These are phyloP conservation scores for Platyura marginata DNA, from an alignment of 1,140 invertebrate species.

Conservation along the genomic window DNA sequence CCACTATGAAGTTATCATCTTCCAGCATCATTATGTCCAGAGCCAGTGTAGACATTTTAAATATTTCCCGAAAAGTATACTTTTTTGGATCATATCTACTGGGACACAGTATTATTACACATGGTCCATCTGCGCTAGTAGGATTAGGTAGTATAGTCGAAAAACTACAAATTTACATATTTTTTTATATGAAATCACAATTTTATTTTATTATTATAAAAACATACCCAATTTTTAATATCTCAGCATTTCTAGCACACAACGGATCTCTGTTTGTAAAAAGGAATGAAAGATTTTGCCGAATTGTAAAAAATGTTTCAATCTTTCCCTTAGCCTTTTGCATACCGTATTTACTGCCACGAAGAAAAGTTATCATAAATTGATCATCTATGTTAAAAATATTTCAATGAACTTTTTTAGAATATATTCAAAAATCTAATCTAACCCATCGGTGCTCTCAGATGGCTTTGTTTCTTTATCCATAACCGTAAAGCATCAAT, in stretches of 20 bases:
- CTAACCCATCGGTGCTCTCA: neutral
- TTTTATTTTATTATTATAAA: too few species aligned
- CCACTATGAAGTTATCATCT: conserved; percentile 19
- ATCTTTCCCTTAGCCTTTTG: conserved; percentile 8
- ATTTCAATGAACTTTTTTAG: neutral
- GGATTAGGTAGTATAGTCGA: neutral
- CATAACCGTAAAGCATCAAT: conserved; percentile 24
- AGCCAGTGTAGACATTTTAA: conserved; percentile 3
- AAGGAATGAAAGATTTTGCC: conserved; percentile 5
- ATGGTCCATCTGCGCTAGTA: conserved; percentile 9
- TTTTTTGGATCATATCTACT: conserved; percentile 21
- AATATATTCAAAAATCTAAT: neutral
- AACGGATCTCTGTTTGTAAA: conserved; percentile 6
- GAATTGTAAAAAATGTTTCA: conserved; percentile 7
- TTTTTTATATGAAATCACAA: too few species aligned
- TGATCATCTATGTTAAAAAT: too few species aligned
- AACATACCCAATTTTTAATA: conserved; percentile 6
- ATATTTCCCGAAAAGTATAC: neutral
- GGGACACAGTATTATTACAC: conserved; percentile 21
- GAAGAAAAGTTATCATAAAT: conserved; percentile 4
- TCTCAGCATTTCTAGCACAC: neutral
- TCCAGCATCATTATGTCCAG: conserved; percentile 1
- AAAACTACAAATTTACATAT: conserved; percentile 1
- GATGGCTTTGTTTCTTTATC: conserved; percentile 26
- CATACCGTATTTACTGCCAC: conserved; percentile 7